Evolutionary conservation across 1,140 invertebrate genomes (phyloP).

Genomic region (Maconellicoccus hirsutus): DNA sequence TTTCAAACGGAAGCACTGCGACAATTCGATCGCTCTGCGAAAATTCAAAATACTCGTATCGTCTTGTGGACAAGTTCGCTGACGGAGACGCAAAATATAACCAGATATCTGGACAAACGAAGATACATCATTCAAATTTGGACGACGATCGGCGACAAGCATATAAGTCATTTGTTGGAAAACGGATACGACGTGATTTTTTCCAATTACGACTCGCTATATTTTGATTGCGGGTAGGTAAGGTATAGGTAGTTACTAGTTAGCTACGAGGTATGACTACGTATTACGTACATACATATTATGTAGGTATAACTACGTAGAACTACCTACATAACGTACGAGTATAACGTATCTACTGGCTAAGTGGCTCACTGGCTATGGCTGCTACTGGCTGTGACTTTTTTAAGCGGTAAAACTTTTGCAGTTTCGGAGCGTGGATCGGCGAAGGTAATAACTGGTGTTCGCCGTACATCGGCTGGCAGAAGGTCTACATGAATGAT

Average conservation of each 20-base stretch:
- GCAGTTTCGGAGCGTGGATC: conserved; percentile 43
- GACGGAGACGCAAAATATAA: conserved; percentile 48
- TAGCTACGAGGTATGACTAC: conserved; percentile 28
- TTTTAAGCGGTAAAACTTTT: too few species aligned
- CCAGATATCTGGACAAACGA: conserved; percentile 51
- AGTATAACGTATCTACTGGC: background rate
- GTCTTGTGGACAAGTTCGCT: conserved; percentile 65
- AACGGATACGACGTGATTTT: conserved; percentile 56
- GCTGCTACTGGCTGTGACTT: too few species aligned
- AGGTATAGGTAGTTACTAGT: conserved; percentile 60
- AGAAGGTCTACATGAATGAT: conserved; percentile 68
- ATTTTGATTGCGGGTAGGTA: conserved; percentile 64
- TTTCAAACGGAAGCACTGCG: conserved; percentile 42
- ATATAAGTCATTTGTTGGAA: conserved; percentile 46
- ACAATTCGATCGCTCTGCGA: conserved; percentile 36
- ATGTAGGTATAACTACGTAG: too few species aligned
- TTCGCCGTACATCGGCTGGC: conserved; percentile 77
- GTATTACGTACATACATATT: conserved; percentile 48
- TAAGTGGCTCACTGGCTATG: too few species aligned
- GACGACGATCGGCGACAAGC: conserved; percentile 40
- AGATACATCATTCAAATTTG: conserved; percentile 67
- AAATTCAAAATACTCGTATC: conserved; percentile 35
- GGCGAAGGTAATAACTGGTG: conserved; percentile 68
- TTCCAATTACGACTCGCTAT: conserved; percentile 68
- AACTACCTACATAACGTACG: too few species aligned